Conservation (phyloP, 2,797 vertebrate species). For the Pristis pectinata region DNA sequence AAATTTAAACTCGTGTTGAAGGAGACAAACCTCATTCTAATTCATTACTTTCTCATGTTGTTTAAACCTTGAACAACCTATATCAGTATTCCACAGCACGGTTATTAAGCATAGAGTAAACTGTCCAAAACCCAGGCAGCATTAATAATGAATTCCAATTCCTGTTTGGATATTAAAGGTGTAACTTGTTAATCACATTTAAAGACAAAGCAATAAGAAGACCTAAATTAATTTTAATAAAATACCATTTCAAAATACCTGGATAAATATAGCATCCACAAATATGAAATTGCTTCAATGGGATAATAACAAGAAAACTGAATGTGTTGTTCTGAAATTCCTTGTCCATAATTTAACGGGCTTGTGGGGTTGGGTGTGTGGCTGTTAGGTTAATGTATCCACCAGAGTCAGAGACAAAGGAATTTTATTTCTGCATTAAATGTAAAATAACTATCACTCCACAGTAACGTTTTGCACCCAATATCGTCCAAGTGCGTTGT, state of each 20-base stretch:
- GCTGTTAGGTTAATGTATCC: not conserved
- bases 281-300: not conserved
- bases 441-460: not conserved
- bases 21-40: not conserved
- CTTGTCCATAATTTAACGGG: not conserved
- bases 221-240: not conserved
- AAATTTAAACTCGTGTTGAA: not conserved
- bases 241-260: not conserved
- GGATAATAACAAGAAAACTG: not conserved
- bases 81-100: not conserved
- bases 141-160: not conserved
- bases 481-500: not conserved
- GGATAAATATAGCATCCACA: not conserved
- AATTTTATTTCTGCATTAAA: not conserved
- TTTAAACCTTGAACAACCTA: slow-evolving; percentile 11
- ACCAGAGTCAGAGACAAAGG: not conserved
- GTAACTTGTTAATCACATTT: not conserved
- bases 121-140: not conserved
- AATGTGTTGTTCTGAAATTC: not conserved
- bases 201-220: not conserved
- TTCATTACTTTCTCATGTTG: not conserved
- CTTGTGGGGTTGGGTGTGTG: too few species aligned
- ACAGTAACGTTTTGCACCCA: not conserved
- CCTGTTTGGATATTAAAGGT: not conserved
- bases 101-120: not conserved